A percentile compares a stretch with the other conserved stretches of the same genome.
Conservation (phyloP, 1,140 invertebrate species). For the Drosophila punjabiensis region DNA sequence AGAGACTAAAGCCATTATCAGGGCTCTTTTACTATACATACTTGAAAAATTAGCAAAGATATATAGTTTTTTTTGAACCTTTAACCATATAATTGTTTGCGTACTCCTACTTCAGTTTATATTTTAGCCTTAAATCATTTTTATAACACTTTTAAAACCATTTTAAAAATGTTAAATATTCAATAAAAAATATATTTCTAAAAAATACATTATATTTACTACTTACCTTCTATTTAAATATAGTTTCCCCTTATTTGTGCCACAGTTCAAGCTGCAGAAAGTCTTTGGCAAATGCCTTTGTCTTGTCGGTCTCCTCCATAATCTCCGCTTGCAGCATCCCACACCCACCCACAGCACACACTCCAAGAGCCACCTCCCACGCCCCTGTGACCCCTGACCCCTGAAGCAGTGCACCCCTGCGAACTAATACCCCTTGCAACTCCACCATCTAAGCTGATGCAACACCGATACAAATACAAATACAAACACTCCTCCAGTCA, state of each 20-base stretch:
- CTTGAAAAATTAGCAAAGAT: not conserved
- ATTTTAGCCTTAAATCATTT: not conserved
- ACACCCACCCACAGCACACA: conserved; percentile 31
- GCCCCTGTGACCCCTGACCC: conserved; percentile 13
- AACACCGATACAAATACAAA: conserved; percentile 43
- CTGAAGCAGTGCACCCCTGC: conserved; percentile 5
- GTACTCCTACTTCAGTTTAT: not conserved
- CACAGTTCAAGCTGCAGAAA: conserved; percentile 14
- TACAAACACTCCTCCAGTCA: conserved; percentile 1
- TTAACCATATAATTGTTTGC: no score
- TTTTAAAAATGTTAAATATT: not conserved
- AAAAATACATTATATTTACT: not conserved
- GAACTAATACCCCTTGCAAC: conserved; percentile 6
- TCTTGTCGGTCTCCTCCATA: conserved; percentile 11
- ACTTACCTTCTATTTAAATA: not conserved
- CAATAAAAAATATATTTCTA: not conserved
- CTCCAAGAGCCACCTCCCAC: not conserved
- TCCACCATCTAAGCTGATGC: conserved; percentile 44
- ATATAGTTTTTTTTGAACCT: not conserved
- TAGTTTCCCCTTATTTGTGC: not conserved
- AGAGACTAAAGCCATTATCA: not conserved
- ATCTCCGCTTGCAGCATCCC: not conserved
- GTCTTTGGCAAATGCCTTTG: conserved; percentile 23
- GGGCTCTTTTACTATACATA: not conserved
- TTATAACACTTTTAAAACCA: not conserved